A percentile compares a stretch with the other conserved stretches of the same genome.
Conservation (phyloP, 1,140 invertebrate species). For the Parapsyche elsis region DNA sequence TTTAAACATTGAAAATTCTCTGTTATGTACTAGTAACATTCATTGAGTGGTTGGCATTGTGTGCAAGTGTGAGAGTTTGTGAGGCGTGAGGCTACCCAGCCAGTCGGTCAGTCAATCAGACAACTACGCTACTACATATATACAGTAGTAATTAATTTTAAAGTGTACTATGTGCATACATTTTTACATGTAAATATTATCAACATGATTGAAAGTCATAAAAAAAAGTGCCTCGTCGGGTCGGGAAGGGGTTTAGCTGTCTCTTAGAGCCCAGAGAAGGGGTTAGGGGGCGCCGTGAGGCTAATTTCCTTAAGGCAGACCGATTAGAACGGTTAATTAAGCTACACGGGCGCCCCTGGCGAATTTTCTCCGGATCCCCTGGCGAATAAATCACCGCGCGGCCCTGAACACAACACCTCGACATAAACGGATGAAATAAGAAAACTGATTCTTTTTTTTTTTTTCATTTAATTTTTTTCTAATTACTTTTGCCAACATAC, state of each 20-base stretch:
- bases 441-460: neutral
- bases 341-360: conserved; percentile 7
- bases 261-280: neutral
- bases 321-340: conserved; percentile 30
- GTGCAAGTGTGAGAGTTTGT: no score
- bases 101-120: no score
- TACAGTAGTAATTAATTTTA: no score
- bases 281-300: neutral
- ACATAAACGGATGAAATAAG: neutral
- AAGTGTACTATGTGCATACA: no score
- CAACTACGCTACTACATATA: no score
- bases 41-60: no score
- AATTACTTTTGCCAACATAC: no score
- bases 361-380: neutral
- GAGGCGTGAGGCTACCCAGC: no score
- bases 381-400: conserved; percentile 20
- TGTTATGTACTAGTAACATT: no score
- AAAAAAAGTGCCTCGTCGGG: neutral
- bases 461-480: no score
- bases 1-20: no score
- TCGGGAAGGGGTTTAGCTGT: neutral
- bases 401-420: neutral
- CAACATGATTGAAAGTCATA: neutral
- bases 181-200: no score
- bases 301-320: conserved; percentile 23